Base-by-base conservation (phyloP, 2,888 invertebrate genomes). In the Mystacides longicornis region DNA sequence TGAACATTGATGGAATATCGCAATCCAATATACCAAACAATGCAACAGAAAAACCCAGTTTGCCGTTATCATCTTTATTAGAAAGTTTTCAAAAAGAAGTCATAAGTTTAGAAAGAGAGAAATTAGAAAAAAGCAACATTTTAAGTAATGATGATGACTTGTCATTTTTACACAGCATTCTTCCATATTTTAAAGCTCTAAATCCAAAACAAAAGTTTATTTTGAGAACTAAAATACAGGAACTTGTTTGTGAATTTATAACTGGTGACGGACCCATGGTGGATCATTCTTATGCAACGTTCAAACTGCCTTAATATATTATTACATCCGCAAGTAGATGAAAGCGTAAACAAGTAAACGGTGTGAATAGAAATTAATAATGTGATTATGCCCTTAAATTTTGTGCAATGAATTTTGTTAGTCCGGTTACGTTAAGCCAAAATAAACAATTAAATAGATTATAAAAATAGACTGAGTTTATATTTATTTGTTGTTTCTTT, bases 231-330 rank as follows among this genome's bases (percentile, higher is more conserved):
- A 52, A 48, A 49, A 56, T 56, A 20, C 56, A 56, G 45, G 48
- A 56, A 33, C 31, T 52, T 23, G 56, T 56, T 11, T 56, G 52
- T 52, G 52, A 56, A 33, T 56, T 52, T 47, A 43, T 55, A 23
- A 18, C 49, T 9, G 46, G 42, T 20, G 49, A 49, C 18, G 43
- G 43, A 19, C 42, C 19, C 2, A 49, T 42, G 14, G 37, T 45
- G 11, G 54, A 54, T 43, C 54, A 54, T 27, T 49, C 54, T 3
- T 54, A 54, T 54, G 49, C 49, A 23, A 31, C 45, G 4, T n/a
- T n/a, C n/a, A n/a, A n/a, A n/a, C n/a, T n/a, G n/a, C n/a, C n/a
- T n/a, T n/a, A n/a, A n/a, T n/a, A n/a, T n/a, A n/a, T n/a, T n/a
- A n/a, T n/a, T n/a, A n/a, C n/a, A n/a, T n/a, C n/a, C n/a, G n/a